phyloP scores from a whole-genome alignment of 2,113 vertebrate species.

The Austrofundulus limnaeus region DNA sequence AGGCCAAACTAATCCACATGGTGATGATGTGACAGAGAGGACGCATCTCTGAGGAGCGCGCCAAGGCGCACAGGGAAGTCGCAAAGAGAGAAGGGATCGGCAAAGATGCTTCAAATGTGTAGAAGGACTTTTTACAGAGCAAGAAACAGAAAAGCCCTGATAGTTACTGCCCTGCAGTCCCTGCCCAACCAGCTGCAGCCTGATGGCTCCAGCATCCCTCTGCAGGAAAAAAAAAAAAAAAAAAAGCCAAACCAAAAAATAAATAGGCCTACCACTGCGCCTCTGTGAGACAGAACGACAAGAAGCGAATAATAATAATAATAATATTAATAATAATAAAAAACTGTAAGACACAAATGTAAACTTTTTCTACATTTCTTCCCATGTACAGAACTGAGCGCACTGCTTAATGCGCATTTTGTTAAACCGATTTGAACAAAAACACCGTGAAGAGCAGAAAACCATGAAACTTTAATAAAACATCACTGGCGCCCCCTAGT shows the following conservation, averaged over 20 bases:
- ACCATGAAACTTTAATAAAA: not conserved
- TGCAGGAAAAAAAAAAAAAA: not conserved
- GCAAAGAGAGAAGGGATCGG: not conserved
- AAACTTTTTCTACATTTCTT: not conserved
- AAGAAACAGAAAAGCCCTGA: not conserved
- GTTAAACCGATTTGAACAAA: not conserved
- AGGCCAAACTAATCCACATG: constrained; percentile 70
- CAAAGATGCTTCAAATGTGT: not conserved
- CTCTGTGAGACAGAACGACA: not conserved
- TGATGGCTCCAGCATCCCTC: constrained; percentile 5
- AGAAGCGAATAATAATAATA: no score
- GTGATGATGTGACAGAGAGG: constrained; percentile 10
- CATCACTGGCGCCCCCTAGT: constrained; percentile 2
- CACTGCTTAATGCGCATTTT: no score
- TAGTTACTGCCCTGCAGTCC: not conserved
- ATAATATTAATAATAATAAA: no score
- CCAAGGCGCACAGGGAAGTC: constrained; percentile 9
- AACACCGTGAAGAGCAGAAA: not conserved
- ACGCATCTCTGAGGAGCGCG: constrained; percentile 16
- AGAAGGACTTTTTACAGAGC: not conserved
- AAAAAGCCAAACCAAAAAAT: no score
- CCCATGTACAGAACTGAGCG: not conserved
- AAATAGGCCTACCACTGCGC: not conserved
- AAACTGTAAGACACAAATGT: not conserved
- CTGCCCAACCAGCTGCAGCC: not conserved